Evolutionary conservation across 2,113 vertebrate genomes (phyloP), one percentile per base, ranked within the genome.

Genomic region (Formicarius rufipectus): DNA sequence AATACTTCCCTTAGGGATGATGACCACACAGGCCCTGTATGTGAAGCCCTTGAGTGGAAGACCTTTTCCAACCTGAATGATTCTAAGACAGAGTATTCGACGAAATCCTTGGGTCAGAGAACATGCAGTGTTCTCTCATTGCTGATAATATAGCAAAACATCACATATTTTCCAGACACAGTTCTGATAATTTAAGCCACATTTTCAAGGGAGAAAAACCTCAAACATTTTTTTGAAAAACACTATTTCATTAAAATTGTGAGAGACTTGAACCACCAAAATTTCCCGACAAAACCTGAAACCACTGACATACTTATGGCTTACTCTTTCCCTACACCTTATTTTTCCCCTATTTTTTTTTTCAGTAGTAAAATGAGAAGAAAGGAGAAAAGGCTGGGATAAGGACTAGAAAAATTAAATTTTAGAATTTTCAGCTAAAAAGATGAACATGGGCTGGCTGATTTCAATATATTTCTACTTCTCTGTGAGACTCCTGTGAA

Each of bases 11-110:
- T 28, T 28, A 16, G 22, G 30, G 7, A 30, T 6, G 2, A 83
- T 45, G 28, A 11, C 11, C 19, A 17, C 20, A 2, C 0, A 1
- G 42, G 7, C 5, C 18, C 28, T 93, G 27, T 19, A 45, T 1
- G 0, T 53, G 39, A 77, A 92, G 21, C 8, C 28, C 45, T 84
- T 67, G 60, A 50, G 55, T 47, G 55, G 33, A 67, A 82, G 44
- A 60, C 2, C 31, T 77, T 49, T 90, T 33, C 42, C 42, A 77
- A 63, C 25, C 10, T 10, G n/a, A 62, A 8, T 17, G 8, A 28
- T 63, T 63, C 40, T 49, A 39, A 33, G n/a, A 40, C 11, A 77
- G 23, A 33, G 2, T 64, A 39, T 73, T 76, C 37, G 69, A 73
- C 85, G 20, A 93, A 53, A 75, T 45, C n/a, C 15, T 53, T 45